Evolutionary conservation across 1,140 invertebrate genomes (phyloP).

Genomic region (Geopemphigus sp.): DNA sequence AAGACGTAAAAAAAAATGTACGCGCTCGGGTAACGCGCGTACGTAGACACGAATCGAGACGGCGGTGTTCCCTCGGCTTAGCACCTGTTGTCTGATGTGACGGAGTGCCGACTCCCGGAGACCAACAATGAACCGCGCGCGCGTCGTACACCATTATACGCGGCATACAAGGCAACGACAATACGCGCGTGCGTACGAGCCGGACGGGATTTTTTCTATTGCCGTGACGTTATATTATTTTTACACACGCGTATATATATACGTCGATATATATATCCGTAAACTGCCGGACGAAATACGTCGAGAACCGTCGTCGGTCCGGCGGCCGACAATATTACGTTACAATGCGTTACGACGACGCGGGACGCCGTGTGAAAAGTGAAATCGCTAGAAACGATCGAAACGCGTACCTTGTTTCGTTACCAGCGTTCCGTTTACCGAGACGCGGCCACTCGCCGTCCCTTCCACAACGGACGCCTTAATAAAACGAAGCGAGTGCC

Average conservation of each 20-base stretch:
- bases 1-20: no score
- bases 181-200: neutral
- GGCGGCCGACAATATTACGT: neutral
- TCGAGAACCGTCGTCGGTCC: neutral
- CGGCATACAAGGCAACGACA: neutral
- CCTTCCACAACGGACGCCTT: no score
- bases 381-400: neutral
- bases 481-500: no score
- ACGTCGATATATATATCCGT: no score
- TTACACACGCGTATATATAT: neutral
- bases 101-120: neutral
- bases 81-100: conserved; percentile 18
- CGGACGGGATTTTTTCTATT: conserved; percentile 6
- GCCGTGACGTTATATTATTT: neutral
- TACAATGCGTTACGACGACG: conserved; percentile 19
- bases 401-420: neutral
- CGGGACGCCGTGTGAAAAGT: conserved; percentile 7
- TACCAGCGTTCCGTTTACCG: conserved; percentile 1
- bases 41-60: neutral
- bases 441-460: no score
- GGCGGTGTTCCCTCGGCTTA: neutral
- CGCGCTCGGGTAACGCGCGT: no score
- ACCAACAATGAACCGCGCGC: neutral
- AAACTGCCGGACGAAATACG: neutral
- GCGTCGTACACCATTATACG: neutral